Base-by-base conservation (phyloP, 2,888 invertebrate genomes). In the Drosophila paramelanica region DNA sequence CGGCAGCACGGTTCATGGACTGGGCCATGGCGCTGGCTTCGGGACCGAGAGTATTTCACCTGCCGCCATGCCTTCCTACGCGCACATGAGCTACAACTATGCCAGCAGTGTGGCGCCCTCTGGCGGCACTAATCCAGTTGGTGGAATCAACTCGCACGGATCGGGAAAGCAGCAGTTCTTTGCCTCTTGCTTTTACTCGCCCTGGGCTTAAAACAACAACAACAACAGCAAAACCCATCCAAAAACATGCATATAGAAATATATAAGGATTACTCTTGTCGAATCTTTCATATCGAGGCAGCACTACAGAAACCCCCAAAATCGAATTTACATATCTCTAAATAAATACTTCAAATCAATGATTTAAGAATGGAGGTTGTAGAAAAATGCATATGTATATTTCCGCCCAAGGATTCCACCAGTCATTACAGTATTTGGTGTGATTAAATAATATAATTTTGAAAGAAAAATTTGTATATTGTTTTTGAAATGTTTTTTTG, bases 151-250 rank as follows among this genome's bases (percentile, higher is more conserved):
- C 20, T 58, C 80, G 1, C 81, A 88, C 52, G 73, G 67, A 8
- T 43, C 84, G 23, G 90, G 90, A 59, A 91, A 91, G 52, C 91
- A 91, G 59, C 91, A 91, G 57, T 91, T 91, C 43, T 91, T 91
- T 39, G 91, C 91, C 1, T 91, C 91, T 6, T 91, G 92, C 52
- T 91, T 91, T 55, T 91, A 91, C 57, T 91, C 91, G 3, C 91
- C 91, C 3, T 91, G 91, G 91, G 91, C 91, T 11, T 91, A 87
- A 77, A 8, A 1, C 17, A 31, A 31, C 31, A 10, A 31, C 31
- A 31, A 10, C 8, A 31, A 31, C 27, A 8, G 8, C 31, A 31
- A 31, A 31, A 31, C 8, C 27, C 27, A 7, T 31, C 27, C 27
- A 17, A 11, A 20, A 17, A 4, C 38, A 51, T 53, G 20, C 23